Conservation (phyloP, 2,113 vertebrate species). For the Elachura formosa region DNA sequence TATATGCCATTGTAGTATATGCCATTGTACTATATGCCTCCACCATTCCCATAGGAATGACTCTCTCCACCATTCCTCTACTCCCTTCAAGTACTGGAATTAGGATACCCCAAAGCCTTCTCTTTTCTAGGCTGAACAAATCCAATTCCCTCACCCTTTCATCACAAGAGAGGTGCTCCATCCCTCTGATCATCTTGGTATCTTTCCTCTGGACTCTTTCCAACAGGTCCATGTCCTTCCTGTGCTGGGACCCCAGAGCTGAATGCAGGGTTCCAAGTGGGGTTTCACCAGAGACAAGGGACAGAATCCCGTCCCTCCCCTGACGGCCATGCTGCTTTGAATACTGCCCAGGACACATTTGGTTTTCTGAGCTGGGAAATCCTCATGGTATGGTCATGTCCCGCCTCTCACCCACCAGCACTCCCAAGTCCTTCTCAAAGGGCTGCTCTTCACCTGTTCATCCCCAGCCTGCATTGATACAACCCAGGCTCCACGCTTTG, state of each 20-base stretch:
- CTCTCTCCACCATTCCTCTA: background rate
- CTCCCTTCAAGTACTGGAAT: background rate
- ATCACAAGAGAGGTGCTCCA: accelerated
- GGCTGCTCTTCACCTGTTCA: background rate
- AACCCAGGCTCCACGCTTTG: background rate
- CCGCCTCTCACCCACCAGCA: background rate
- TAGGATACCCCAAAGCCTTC: background rate
- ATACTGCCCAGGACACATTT: background rate
- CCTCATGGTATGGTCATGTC: background rate
- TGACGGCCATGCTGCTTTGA: background rate
- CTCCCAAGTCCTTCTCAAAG: background rate
- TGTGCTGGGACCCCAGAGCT: background rate
- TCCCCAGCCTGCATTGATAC: accelerated
- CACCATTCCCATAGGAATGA: background rate
- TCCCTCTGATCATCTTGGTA: background rate
- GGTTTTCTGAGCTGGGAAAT: background rate
- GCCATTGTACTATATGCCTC: background rate
- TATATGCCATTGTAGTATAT: background rate
- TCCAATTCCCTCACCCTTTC: background rate
- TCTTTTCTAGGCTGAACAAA: background rate
- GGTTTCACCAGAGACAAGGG: background rate
- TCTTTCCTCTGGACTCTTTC: accelerated
- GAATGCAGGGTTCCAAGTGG: background rate
- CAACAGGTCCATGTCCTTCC: accelerated
- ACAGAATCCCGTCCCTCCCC: background rate